Percentiles rank a stretch among this genome's conserved stretches.
Conservation (phyloP, 2,797 vertebrate species). For the Alauda arvensis region DNA sequence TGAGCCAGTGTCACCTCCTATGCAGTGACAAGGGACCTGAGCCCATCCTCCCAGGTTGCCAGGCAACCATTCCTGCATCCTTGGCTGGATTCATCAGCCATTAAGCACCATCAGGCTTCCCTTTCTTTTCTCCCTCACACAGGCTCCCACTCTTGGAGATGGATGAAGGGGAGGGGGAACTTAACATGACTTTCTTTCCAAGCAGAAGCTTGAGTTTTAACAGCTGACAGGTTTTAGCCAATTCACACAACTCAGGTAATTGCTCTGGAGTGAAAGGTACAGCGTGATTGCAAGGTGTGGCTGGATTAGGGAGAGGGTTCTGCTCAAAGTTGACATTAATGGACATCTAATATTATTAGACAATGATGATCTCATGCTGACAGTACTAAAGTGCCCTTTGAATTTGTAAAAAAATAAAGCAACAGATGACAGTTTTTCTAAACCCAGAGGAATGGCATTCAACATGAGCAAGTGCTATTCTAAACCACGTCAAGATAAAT, state of each 20-base stretch:
- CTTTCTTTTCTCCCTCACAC: constrained; percentile 6
- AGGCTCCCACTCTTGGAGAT: not conserved
- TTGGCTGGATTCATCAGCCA: constrained; percentile 39
- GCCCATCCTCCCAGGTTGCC: constrained; percentile 41
- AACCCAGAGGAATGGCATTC: not conserved
- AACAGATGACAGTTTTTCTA: not conserved
- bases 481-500: not conserved
- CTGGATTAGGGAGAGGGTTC: not conserved
- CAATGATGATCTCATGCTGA: not conserved
- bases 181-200: constrained; percentile 37
- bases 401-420: not conserved
- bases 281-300: not conserved
- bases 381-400: not conserved
- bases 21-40: not conserved
- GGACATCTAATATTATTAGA: constrained; percentile 16
- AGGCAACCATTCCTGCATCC: constrained; percentile 41
- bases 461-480: not conserved
- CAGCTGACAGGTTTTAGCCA: constrained; percentile 20
- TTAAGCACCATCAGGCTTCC: constrained; percentile 37
- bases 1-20: not conserved
- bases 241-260: not conserved
- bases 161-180: not conserved
- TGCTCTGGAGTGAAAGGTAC: not conserved
- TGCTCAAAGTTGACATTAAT: not conserved
- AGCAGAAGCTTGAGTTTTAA: constrained; percentile 31